Conservation (phyloP, 2,888 invertebrate genomes). For the Antheraea assamensis region DNA sequence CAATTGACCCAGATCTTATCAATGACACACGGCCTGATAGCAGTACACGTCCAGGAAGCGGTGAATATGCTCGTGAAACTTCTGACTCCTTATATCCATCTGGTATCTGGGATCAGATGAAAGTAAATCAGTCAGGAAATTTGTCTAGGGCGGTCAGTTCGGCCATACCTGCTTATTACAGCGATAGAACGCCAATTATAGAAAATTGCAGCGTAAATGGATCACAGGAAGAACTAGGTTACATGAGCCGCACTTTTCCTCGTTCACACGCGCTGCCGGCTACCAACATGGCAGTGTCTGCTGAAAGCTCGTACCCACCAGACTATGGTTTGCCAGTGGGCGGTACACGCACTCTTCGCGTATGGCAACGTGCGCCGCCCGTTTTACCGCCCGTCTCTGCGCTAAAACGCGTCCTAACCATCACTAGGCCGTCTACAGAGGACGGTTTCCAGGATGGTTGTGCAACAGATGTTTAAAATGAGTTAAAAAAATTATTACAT, state of each 20-base stretch:
- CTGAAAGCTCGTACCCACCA: slow-evolving; percentile 84
- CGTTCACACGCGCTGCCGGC: slow-evolving; percentile 69
- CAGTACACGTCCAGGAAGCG: slow-evolving; percentile 83
- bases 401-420: slow-evolving; percentile 91
- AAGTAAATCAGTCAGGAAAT: slow-evolving; percentile 75
- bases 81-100: slow-evolving; percentile 90
- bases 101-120: slow-evolving; percentile 88
- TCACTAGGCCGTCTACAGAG: slow-evolving; percentile 93
- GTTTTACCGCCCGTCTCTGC: slow-evolving; percentile 93
- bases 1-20: slow-evolving; percentile 93
- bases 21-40: slow-evolving; percentile 89
- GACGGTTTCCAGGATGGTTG: slow-evolving; percentile 97
- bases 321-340: slow-evolving; percentile 90
- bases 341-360: slow-evolving; percentile 89
- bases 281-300: slow-evolving; percentile 76
- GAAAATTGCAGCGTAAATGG: slow-evolving; percentile 82
- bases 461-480: slow-evolving; percentile 91
- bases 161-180: slow-evolving; percentile 83
- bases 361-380: slow-evolving; percentile 94
- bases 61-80: slow-evolving; percentile 89
- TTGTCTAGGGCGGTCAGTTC: slow-evolving; percentile 83
- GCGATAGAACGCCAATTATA: slow-evolving; percentile 89
- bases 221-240: slow-evolving; percentile 84
- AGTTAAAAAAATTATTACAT: slow-evolving; percentile 47
- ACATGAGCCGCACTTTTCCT: slow-evolving; percentile 84